Conservation (phyloP, 2,113 vertebrate genomes). For the Formicarius rufipectus region DNA sequence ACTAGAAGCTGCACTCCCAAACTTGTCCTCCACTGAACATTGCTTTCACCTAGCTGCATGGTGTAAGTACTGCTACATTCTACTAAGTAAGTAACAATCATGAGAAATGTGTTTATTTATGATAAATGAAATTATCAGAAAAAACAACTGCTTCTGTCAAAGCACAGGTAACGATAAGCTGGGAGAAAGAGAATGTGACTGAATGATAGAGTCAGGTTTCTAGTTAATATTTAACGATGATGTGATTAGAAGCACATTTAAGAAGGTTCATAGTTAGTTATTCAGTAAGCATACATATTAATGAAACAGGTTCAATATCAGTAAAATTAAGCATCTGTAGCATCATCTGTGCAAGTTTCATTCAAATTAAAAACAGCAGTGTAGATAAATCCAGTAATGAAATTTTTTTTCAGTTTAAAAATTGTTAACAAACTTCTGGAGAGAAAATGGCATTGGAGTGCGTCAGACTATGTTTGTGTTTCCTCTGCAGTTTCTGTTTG, state of each 20-base stretch:
- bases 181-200: slow-evolving; percentile 44
- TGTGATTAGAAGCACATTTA: slow-evolving; percentile 72
- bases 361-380: slow-evolving; percentile 1
- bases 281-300: slow-evolving; percentile 45
- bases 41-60: background rate
- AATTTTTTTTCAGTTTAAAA: slow-evolving; percentile 24
- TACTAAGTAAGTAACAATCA: background rate
- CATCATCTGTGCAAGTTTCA: slow-evolving; percentile 8
- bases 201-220: slow-evolving; percentile 26
- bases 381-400: background rate
- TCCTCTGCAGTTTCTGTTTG: background rate
- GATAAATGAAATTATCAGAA: slow-evolving; percentile 46
- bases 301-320: slow-evolving; percentile 28
- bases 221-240: slow-evolving; percentile 71
- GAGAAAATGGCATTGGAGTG: background rate
- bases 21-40: background rate
- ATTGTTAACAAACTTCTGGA: slow-evolving; percentile 21
- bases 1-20: background rate
- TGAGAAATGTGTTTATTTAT: slow-evolving; percentile 29
- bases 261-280: slow-evolving; percentile 41
- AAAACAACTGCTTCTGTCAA: background rate
- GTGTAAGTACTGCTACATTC: background rate
- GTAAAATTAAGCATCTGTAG: slow-evolving; percentile 53
- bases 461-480: background rate
- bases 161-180: slow-evolving; percentile 34